A percentile compares a stretch with the other conserved stretches of the same genome.
phyloP scores from a whole-genome alignment of 2,797 vertebrate genomes.

The Sebastiscus tertius region DNA sequence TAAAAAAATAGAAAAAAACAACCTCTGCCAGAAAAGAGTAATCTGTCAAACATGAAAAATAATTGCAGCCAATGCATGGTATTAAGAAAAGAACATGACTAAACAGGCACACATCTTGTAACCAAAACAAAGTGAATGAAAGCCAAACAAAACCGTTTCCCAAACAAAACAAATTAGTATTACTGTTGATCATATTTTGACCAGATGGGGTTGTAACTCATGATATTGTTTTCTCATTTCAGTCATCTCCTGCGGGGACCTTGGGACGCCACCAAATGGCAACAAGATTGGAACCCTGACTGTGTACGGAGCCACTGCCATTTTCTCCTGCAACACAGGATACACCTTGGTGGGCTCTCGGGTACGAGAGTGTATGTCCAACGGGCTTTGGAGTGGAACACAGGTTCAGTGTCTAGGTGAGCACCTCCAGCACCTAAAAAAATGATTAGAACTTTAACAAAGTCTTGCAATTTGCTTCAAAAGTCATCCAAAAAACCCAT shows the following conservation, averaged over 20 bases:
- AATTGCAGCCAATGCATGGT: constrained; percentile 3
- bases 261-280: constrained; percentile 92
- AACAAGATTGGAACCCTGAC: constrained; percentile 96
- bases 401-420: constrained; percentile 94
- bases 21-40: neutral
- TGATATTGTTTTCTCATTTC: constrained; percentile 27
- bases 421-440: constrained; percentile 37
- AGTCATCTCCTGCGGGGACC: constrained; percentile 98
- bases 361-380: constrained; percentile 96
- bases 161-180: constrained; percentile 1
- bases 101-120: neutral
- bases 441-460: neutral
- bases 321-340: constrained; percentile 98
- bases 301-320: constrained; percentile 94
- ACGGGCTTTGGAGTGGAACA: constrained; percentile 96
- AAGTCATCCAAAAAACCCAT: neutral
- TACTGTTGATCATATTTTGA: constrained; percentile 3
- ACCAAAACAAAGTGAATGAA: constrained; percentile 26
- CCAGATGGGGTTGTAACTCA: neutral
- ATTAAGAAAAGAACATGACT: neutral
- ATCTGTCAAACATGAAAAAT: constrained; percentile 21
- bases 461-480: neutral
- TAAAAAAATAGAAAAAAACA: neutral
- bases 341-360: constrained; percentile 96
- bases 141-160: neutral